phyloP scores from a whole-genome alignment of 2,888 invertebrate genomes.

The Dastarcus helophoroides region DNA sequence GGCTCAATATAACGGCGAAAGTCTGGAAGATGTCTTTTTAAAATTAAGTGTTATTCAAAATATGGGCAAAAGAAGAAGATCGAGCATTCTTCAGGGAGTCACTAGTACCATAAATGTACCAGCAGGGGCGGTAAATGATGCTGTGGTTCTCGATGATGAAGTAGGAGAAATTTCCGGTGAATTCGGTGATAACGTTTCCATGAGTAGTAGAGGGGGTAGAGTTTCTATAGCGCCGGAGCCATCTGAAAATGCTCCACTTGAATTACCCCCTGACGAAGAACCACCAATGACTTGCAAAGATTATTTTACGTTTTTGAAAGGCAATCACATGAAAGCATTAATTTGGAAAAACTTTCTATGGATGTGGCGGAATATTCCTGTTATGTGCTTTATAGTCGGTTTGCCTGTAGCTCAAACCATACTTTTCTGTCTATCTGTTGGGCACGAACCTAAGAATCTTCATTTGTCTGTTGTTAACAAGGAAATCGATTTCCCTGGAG shows the following conservation, averaged over 20 bases:
- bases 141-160: slow-evolving; percentile 53
- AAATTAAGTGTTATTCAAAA: slow-evolving; percentile 73
- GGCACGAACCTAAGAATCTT: slow-evolving; percentile 71
- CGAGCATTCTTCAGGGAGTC: slow-evolving; percentile 68
- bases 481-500: slow-evolving; percentile 44
- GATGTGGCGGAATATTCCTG: slow-evolving; percentile 72
- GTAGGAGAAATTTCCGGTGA: slow-evolving; percentile 73
- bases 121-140: slow-evolving; percentile 51
- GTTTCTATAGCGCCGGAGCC: slow-evolving; percentile 50
- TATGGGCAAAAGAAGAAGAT: slow-evolving; percentile 66
- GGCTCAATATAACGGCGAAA: slow-evolving; percentile 57
- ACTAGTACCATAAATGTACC: slow-evolving; percentile 56
- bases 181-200: slow-evolving; percentile 75
- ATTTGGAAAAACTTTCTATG: slow-evolving; percentile 83
- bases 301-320: slow-evolving; percentile 50
- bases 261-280: slow-evolving; percentile 58
- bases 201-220: slow-evolving; percentile 53
- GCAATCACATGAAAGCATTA: slow-evolving; percentile 65
- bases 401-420: slow-evolving; percentile 78
- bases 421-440: slow-evolving; percentile 79
- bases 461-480: slow-evolving; percentile 71
- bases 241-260: slow-evolving; percentile 27
- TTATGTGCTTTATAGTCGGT: slow-evolving; percentile 75
- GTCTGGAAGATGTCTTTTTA: slow-evolving; percentile 69
- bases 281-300: slow-evolving; percentile 41